These are phyloP conservation scores for Parnassius mnemosyne DNA, from an alignment of 2,888 invertebrate genomes.

Conservation along the genomic window DNA sequence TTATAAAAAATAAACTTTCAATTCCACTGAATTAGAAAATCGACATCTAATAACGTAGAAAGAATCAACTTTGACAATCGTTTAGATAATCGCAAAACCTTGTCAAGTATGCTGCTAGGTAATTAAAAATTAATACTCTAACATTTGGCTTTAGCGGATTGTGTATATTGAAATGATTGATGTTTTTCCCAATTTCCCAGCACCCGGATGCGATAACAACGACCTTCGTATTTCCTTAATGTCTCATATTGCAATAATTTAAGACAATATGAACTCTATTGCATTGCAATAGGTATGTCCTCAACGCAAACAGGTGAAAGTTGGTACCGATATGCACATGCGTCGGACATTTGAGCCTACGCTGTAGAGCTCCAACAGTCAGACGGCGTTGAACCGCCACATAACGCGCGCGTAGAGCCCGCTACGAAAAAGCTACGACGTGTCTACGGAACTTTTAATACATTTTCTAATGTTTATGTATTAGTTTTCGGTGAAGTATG, in stretches of 20 bases:
- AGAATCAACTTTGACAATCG: too few species aligned
- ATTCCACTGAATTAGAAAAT: too few species aligned
- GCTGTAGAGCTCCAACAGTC: conserved; percentile 56
- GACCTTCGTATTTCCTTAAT: conserved; percentile 49
- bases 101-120: too few species aligned
- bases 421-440: conserved; percentile 49
- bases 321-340: conserved; percentile 64
- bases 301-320: conserved; percentile 32
- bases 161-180: conserved; percentile 24
- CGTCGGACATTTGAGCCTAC: conserved; percentile 58
- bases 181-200: conserved; percentile 23
- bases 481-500: conserved; percentile 42
- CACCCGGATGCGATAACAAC: conserved; percentile 53
- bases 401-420: conserved; percentile 55
- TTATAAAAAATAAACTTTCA: too few species aligned
- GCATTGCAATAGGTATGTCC: conserved; percentile 33
- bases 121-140: not conserved
- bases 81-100: too few species aligned
- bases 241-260: conserved; percentile 7
- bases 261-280: conserved; percentile 37
- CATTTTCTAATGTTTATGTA: conserved; percentile 55
- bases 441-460: conserved; percentile 69
- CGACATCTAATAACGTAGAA: too few species aligned
- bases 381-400: conserved; percentile 72
- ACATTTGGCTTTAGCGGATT: conserved; percentile 3